Evolutionary conservation across 2,888 invertebrate species (phyloP).

Genomic region (Ormyrus thymus): DNA sequence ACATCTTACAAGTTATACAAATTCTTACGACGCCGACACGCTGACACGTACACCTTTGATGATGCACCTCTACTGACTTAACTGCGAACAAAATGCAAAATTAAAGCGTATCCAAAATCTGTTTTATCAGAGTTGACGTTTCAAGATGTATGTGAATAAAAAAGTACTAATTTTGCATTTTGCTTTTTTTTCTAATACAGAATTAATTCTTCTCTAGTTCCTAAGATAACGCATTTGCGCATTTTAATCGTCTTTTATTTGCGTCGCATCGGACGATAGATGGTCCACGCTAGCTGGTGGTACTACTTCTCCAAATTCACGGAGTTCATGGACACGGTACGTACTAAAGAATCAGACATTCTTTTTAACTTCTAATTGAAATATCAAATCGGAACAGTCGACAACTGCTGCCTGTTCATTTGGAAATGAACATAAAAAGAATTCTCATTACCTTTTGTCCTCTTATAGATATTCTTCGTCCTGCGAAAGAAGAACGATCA

Average conservation of each 20-base stretch:
- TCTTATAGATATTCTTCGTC: conserved; percentile 91
- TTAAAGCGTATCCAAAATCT: too few species aligned
- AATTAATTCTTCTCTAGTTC: too few species aligned
- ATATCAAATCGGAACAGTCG: neutral
- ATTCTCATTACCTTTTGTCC: neutral
- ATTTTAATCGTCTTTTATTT: conserved; percentile 33
- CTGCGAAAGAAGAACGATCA: conserved; percentile 95
- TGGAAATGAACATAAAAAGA: neutral
- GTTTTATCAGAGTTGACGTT: too few species aligned
- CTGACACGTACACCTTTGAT: conserved; percentile 34
- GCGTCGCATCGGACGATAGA: conserved; percentile 79
- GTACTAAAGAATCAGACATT: conserved; percentile 67
- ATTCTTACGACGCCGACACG: conserved; percentile 46
- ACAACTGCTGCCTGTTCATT: neutral
- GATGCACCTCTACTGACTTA: conserved; percentile 42
- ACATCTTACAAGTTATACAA: conserved; percentile 28
- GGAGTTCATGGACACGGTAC: conserved; percentile 96
- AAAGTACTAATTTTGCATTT: conserved; percentile 31
- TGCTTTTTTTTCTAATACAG: neutral
- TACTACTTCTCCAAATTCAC: conserved; percentile 97
- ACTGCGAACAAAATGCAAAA: conserved; percentile 28
- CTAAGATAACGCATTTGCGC: neutral
- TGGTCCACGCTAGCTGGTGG: conserved; percentile 96
- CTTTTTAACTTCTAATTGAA: neutral
- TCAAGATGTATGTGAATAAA: too few species aligned